Evolutionary conservation across 2,113 vertebrate genomes (phyloP), one percentile per base, ranked within the genome.

Genomic region (Hemiprocne comata): DNA sequence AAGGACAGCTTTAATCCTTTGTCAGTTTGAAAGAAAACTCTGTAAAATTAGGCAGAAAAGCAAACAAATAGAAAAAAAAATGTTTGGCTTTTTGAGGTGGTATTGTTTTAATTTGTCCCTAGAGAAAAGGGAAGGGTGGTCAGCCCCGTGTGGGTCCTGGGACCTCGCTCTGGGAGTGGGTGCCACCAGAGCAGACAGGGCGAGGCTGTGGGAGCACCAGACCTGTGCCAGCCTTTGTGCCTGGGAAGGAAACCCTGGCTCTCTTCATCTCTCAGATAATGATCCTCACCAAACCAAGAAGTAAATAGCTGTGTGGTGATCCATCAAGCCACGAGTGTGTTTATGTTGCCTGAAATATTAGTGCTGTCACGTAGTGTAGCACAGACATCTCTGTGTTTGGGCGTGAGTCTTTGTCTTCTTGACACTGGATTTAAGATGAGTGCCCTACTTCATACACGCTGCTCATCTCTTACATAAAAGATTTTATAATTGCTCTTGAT

Each of bases 401-500:
- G 50, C 60, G 65, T 17, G 4, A 70, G 55, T 38, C 74, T 69
- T 83, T 86, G 88, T 94, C 76, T 38, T 61, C 93, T 21, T 87
- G 53, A 46, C 61, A 17, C 76, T 34, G 80, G 79, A 55, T 88
- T 93, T 75, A 71, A 87, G 88, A 86, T 3, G 0, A 75, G 79
- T 94, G 85, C 89, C 75, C 85, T n/a, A 55, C 40, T 92, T 96
- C 80, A 46, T 88, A 21, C 53, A 9, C 0, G 0, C 77, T 78
- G 82, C 88, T 96, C 53, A 54, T 86, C 72, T 75, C 61, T 95
- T 94, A 84, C 8, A 7, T 90, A 90, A 91, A 95, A 81, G 53
- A 85, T 92, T 93, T 95, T 79, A 46, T 95, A 89, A 78, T 78
- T 57, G 36, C 48, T 76, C 33, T 70, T 87, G 81, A 79, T 61